These are phyloP conservation scores for Crossoptilon crossoptilon DNA, from an alignment of 2,797 vertebrate genomes.

Conservation along the genomic window DNA sequence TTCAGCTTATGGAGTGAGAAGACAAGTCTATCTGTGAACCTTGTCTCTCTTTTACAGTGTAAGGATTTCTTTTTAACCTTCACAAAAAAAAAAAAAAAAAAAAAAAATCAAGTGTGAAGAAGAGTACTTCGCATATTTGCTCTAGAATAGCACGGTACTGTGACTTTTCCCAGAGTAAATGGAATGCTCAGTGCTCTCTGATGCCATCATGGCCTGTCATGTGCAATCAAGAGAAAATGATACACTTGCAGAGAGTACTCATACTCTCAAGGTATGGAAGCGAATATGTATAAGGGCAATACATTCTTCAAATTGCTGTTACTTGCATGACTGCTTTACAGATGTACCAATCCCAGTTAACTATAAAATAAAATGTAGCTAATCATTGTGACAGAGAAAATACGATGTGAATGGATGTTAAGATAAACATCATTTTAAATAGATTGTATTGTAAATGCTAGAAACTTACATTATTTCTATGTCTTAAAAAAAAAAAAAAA, in stretches of 20 bases:
- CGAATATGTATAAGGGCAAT: background rate
- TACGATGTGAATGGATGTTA: background rate
- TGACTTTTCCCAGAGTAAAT: background rate
- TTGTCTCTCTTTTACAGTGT: background rate
- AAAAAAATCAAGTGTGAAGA: background rate
- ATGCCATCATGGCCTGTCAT: background rate
- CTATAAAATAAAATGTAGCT: background rate
- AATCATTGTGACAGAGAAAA: background rate
- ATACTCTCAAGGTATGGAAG: background rate
- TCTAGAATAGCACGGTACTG: background rate
- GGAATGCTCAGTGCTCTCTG: background rate
- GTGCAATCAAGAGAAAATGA: background rate
- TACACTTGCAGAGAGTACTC: background rate
- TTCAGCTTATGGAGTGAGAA: background rate
- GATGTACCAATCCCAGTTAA: background rate
- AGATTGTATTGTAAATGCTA: background rate
- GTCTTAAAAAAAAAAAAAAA: too few relatives aligned
- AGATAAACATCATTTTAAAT: background rate
- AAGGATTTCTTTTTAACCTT: background rate
- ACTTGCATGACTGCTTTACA: background rate
- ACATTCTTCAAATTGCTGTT: background rate
- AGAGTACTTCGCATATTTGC: background rate
- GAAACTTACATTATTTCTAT: background rate
- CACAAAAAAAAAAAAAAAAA: background rate
- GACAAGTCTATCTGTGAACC: background rate